Percentiles rank a stretch among this genome's conserved stretches.
phyloP scores from a whole-genome alignment of 2,113 vertebrate genomes.

The Oncorhynchus tshawytscha region DNA sequence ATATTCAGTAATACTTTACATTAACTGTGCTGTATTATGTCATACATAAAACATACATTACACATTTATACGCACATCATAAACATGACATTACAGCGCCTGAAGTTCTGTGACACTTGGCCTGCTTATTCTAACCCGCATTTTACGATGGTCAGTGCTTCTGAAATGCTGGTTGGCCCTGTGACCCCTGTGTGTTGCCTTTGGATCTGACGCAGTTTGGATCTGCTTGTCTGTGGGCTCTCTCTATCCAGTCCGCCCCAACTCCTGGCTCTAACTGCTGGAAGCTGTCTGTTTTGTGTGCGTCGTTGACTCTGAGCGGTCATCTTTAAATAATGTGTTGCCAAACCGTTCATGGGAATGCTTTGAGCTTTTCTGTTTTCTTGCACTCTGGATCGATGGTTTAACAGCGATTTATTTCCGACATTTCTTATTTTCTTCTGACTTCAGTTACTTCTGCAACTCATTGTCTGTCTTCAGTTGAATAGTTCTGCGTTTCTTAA shows the following conservation, averaged over 20 bases:
- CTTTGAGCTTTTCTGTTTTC: background rate
- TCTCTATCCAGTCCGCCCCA: background rate
- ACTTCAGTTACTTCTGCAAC: background rate
- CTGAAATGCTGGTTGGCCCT: conserved; percentile 12
- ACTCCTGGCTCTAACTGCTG: background rate
- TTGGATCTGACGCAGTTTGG: background rate
- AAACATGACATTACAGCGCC: background rate
- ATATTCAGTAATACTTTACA: too few species aligned
- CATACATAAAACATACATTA: too few species aligned
- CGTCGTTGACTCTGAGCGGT: conserved; percentile 7
- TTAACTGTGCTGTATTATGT: too few species aligned
- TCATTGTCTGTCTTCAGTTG: background rate
- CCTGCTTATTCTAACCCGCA: conserved; percentile 49
- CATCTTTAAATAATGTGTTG: conserved; percentile 8
- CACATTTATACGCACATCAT: too few species aligned
- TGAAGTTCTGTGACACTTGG: conserved; percentile 1
- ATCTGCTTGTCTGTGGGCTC: background rate
- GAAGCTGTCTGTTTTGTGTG: conserved; percentile 9
- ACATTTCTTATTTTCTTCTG: background rate
- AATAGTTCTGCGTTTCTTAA: background rate
- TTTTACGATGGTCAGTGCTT: conserved; percentile 21
- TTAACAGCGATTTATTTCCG: background rate
- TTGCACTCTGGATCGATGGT: background rate
- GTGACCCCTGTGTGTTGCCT: background rate
- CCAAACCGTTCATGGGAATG: conserved; percentile 5